These are phyloP conservation scores for Triplophysa yarkandensis DNA, from an alignment of 2,797 vertebrate genomes.

Conservation along the genomic window DNA sequence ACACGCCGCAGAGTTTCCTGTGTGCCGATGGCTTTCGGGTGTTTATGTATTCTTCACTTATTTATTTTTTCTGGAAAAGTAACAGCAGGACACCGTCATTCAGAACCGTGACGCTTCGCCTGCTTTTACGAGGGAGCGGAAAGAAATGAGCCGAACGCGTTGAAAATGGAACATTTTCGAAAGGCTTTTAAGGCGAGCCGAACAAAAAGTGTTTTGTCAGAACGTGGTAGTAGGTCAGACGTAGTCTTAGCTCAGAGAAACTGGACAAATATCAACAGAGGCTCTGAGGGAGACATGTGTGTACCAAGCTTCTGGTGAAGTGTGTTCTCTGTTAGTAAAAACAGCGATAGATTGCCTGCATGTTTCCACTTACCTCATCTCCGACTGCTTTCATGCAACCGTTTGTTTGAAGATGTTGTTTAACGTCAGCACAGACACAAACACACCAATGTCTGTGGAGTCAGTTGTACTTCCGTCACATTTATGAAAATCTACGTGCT, in stretches of 20 bases:
- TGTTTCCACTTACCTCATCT: slow-evolving; percentile 74
- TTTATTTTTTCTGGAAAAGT: slow-evolving; percentile 44
- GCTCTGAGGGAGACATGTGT: slow-evolving; percentile 57
- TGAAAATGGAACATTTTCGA: slow-evolving; percentile 67
- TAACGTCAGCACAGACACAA: slow-evolving; percentile 57
- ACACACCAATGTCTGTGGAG: background rate
- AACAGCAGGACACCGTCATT: slow-evolving; percentile 43
- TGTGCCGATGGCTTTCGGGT: slow-evolving; percentile 23
- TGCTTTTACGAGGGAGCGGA: slow-evolving; percentile 67
- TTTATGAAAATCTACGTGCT: background rate
- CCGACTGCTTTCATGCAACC: slow-evolving; percentile 63
- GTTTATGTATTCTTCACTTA: slow-evolving; percentile 37
- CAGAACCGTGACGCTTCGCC: slow-evolving; percentile 26
- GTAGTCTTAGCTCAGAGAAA: slow-evolving; percentile 77
- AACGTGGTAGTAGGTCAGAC: slow-evolving; percentile 73
- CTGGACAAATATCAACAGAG: slow-evolving; percentile 71
- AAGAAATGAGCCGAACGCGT: slow-evolving; percentile 74
- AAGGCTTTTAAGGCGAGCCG: slow-evolving; percentile 62
- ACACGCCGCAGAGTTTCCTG: background rate
- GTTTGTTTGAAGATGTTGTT: slow-evolving; percentile 65
- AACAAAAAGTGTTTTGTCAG: slow-evolving; percentile 77
- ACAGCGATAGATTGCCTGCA: slow-evolving; percentile 54
- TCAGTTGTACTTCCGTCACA: slow-evolving; percentile 41
- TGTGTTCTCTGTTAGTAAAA: slow-evolving; percentile 19
- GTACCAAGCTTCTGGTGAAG: slow-evolving; percentile 21